These are phyloP conservation scores for Tolypeutes matacus DNA, from an alignment of 2,797 vertebrate species.

Conservation along the genomic window DNA sequence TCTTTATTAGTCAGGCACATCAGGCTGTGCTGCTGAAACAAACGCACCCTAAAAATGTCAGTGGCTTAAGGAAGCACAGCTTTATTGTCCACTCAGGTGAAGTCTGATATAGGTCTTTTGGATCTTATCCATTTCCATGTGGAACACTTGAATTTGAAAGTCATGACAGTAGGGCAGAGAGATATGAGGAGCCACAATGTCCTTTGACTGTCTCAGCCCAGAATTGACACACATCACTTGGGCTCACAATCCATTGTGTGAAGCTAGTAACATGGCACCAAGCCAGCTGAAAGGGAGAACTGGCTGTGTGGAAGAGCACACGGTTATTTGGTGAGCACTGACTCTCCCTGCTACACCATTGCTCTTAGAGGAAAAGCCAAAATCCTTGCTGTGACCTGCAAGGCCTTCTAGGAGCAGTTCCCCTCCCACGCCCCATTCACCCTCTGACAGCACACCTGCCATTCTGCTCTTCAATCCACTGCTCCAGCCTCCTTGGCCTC, in stretches of 20 bases:
- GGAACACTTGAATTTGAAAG: background rate
- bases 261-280: background rate
- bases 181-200: background rate
- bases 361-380: background rate
- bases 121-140: background rate
- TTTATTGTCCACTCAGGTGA: background rate
- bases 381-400: background rate
- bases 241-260: background rate
- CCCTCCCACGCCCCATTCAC: no score
- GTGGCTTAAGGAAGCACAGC: no score
- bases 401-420: no score
- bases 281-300: background rate
- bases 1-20: background rate
- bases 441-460: background rate
- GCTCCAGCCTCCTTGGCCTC: fast-evolving
- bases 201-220: background rate
- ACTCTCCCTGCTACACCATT: background rate
- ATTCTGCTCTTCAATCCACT: background rate
- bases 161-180: background rate
- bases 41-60: background rate
- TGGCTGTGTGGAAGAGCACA: background rate
- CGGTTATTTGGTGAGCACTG: background rate
- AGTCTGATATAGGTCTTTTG: background rate
- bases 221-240: background rate
- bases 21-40: constrained; percentile 10